Evolutionary conservation across 2,797 vertebrate species (phyloP), one percentile per base, ranked within the genome.

Genomic region (Pitangus sulphuratus): DNA sequence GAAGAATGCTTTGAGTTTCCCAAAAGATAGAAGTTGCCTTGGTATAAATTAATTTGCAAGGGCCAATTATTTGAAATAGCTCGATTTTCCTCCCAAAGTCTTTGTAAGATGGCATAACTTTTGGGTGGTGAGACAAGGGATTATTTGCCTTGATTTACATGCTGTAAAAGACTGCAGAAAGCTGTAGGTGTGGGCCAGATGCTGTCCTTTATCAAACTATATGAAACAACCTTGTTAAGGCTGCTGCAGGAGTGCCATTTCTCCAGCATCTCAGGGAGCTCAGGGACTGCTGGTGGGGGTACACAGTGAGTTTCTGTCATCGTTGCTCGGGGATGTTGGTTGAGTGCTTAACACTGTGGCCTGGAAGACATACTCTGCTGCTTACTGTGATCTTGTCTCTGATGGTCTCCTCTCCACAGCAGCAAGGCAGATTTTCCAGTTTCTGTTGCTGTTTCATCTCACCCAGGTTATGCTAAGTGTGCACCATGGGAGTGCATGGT

Each of bases 101-200:
- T 83, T 58, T 47, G 11, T 65, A 70, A 92, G 51, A 51, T 30
- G 62, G 30, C 19, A 5, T 80, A 17, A 45, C 31, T 77, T 90
- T 48, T 57, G 50, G 35, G 42, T 75, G 28, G 4, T 35, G 50
- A 75, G 48, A 56, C 10, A 58, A 35, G 51, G 53, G 47, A 53
- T 82, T 61, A 40, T 79, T 93, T 86, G 24, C 35, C 51, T 69
- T 58, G 20, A 26, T 89, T 71, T 74, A 50, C 47, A n/a, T 35
- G 12, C 61, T 71, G 25, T 35, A 82, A 79, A 92, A 90, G 22
- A 65, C 31, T 78, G 79, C 45, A 75, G 76, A 82, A 95, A 44
- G 35, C 66, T 65, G 42, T 77, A 78, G n/a, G 26, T 21, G 15
- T n/a, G 47, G 70, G 17, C 74, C 75, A 87, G 66, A 71, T 71